Conservation (phyloP, 2,888 invertebrate genomes). For the Leptarthrus brevirostris region DNA sequence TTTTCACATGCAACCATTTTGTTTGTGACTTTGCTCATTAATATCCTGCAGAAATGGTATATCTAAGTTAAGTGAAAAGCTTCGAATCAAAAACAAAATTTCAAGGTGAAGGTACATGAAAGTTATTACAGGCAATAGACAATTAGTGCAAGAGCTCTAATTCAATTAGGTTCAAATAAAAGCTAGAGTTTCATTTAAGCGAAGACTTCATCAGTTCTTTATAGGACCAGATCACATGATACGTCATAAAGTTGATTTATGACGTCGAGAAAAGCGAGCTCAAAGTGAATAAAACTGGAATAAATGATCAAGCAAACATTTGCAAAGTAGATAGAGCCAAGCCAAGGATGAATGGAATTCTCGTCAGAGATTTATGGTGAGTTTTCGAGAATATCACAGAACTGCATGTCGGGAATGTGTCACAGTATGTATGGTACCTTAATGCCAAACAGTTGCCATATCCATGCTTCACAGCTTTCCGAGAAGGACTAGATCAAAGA, state of each 20-base stretch:
- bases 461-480: background rate
- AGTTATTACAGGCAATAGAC: too few species aligned
- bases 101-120: too few species aligned
- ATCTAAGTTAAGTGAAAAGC: too few species aligned
- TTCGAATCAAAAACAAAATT: too few species aligned
- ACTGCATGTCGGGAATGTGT: slow-evolving; percentile 11
- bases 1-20: too few species aligned
- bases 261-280: background rate
- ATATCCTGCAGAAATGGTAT: too few species aligned
- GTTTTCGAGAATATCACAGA: slow-evolving; percentile 15
- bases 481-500: background rate
- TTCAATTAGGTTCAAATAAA: too few species aligned
- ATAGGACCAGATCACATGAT: too few species aligned
- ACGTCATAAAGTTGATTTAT: slow-evolving; percentile 14
- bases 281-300: slow-evolving; percentile 12
- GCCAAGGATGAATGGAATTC: background rate
- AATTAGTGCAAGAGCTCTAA: too few species aligned
- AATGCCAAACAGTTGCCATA: background rate
- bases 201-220: too few species aligned
- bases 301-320: slow-evolving; percentile 13
- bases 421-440: background rate
- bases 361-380: slow-evolving; percentile 9
- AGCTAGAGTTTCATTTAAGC: too few species aligned
- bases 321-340: slow-evolving; percentile 1
- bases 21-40: too few species aligned